These are phyloP conservation scores for Melinaea marsaeus DNA, from an alignment of 2,888 invertebrate genomes.

Conservation along the genomic window DNA sequence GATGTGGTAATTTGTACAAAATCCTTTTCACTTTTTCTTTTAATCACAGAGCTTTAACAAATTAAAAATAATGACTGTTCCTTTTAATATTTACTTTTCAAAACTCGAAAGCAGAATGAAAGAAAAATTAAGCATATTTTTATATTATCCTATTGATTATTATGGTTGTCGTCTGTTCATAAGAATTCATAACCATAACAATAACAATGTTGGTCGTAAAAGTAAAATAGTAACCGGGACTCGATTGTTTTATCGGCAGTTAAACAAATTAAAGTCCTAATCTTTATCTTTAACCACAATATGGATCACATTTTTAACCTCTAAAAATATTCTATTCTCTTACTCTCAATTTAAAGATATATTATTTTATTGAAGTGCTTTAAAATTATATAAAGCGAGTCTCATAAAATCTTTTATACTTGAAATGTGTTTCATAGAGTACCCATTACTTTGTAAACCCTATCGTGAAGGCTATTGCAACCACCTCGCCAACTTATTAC, in stretches of 20 bases:
- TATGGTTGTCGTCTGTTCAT: too few species aligned
- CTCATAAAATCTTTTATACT: conserved; percentile 5
- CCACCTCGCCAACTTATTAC: background rate
- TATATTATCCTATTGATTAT: background rate
- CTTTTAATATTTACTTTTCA: conserved; percentile 14
- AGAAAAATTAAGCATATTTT: conserved; percentile 7
- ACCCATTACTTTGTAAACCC: conserved; percentile 4
- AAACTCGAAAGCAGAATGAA: conserved; percentile 10
- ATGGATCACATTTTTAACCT: too few species aligned
- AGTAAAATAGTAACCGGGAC: too few species aligned
- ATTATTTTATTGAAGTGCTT: too few species aligned
- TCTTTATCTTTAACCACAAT: too few species aligned
- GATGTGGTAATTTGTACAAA: conserved; percentile 18
- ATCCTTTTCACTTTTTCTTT: conserved; percentile 22
- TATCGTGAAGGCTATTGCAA: background rate
- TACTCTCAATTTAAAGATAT: too few species aligned
- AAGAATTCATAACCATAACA: too few species aligned
- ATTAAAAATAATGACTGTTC: conserved; percentile 19
- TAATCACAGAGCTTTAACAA: conserved; percentile 18
- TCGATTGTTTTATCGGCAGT: too few species aligned
- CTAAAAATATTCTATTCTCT: too few species aligned
- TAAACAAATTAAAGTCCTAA: too few species aligned
- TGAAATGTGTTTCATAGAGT: conserved; percentile 1
- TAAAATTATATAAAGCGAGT: background rate
- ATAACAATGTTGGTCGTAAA: too few species aligned